Evolutionary conservation across 2,797 vertebrate genomes (phyloP).

Genomic region (Dendrocincla tyrannina): DNA sequence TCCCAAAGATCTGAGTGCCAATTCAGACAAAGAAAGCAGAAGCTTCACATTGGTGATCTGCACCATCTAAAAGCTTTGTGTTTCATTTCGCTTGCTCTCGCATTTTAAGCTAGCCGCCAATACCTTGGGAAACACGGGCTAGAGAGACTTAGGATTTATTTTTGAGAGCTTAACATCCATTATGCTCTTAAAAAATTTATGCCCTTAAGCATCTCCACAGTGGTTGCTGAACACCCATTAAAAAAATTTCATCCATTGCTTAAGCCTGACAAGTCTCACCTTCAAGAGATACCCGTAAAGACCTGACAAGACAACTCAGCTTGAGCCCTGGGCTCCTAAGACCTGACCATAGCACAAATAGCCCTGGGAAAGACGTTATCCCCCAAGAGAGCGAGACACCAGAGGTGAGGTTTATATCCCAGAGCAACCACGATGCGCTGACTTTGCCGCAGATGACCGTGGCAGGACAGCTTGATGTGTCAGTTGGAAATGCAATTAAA

Average conservation of each 20-base stretch:
- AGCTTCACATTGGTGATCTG: not conserved
- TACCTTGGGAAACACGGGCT: slow-evolving; percentile 49
- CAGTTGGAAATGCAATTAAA: slow-evolving; percentile 56
- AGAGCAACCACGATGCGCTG: not conserved
- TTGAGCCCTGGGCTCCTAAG: slow-evolving; percentile 16
- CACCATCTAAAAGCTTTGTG: slow-evolving; percentile 6
- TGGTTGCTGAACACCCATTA: slow-evolving; percentile 57
- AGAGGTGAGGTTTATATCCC: slow-evolving; percentile 32
- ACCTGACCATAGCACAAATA: not conserved
- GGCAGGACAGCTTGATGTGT: slow-evolving; percentile 47
- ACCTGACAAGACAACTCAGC: slow-evolving; percentile 5
- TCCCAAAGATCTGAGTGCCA: not conserved
- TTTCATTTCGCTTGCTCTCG: not conserved
- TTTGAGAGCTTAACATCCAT: slow-evolving; percentile 65
- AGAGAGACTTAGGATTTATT: slow-evolving; percentile 44
- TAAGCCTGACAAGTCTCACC: slow-evolving; percentile 62
- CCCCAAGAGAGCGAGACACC: not conserved
- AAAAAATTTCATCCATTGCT: slow-evolving; percentile 50
- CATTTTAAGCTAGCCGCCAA: not conserved
- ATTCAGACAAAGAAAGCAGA: not conserved
- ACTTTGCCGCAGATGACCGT: not conserved
- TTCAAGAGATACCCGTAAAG: slow-evolving; percentile 24
- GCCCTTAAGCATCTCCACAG: slow-evolving; percentile 59
- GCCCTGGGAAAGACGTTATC: slow-evolving; percentile 9
- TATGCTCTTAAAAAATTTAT: slow-evolving; percentile 63